Percentiles rank a stretch among this genome's conserved stretches.
Conservation (phyloP, 2,113 vertebrate species). For the Macquaria ambigua region DNA sequence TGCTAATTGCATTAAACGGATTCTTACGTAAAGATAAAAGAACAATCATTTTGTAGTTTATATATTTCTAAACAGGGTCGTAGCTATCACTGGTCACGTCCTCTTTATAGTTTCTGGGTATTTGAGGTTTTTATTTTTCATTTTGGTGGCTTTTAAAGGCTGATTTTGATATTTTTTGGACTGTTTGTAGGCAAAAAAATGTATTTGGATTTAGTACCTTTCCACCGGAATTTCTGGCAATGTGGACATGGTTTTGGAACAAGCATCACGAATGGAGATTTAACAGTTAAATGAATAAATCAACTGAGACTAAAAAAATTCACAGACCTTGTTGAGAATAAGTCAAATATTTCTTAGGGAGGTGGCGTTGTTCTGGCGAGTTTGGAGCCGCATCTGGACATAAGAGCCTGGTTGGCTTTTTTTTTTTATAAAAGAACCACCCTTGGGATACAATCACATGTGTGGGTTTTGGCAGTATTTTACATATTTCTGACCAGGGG, state of each 20-base stretch:
- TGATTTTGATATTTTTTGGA: neutral
- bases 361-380: neutral
- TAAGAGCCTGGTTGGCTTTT: conserved; percentile 20
- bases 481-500: conserved; percentile 58
- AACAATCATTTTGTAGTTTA: neutral
- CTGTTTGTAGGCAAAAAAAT: neutral
- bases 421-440: conserved; percentile 42
- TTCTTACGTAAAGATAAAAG: neutral
- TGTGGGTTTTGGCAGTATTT: conserved; percentile 40
- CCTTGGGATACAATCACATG: conserved; percentile 38
- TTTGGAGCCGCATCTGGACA: conserved; percentile 10
- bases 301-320: neutral
- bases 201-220: neutral
- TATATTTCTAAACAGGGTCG: neutral
- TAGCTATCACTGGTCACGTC: too few species aligned
- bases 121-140: neutral
- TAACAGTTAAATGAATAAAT: neutral
- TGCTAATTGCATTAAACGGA: neutral
- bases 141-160: neutral
- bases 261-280: neutral
- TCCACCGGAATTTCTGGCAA: neutral
- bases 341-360: neutral
- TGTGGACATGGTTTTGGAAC: neutral
- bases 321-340: neutral
- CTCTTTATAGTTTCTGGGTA: neutral